phyloP scores from a whole-genome alignment of 92 coral and sea anemone genomes.

The Parazoanthus atlanticus region DNA sequence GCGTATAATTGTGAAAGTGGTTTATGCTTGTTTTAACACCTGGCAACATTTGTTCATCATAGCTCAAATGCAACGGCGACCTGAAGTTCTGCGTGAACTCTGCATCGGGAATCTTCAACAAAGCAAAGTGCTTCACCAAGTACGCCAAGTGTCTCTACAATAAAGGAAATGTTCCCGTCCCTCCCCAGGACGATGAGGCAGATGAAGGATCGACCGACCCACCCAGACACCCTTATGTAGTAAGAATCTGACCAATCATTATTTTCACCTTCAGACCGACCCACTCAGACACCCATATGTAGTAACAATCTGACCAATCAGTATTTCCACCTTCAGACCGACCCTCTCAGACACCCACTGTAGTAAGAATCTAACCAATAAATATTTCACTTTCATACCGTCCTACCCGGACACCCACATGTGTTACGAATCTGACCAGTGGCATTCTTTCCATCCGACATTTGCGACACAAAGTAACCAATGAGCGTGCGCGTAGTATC shows the following conservation, averaged over 20 bases:
- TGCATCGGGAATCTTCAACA: conserved; percentile 23
- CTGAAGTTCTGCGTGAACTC: conserved; percentile 31
- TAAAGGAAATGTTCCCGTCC: not conserved
- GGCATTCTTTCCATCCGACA: no score
- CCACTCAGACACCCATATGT: conserved; percentile 49
- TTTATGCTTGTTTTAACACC: no score
- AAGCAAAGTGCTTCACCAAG: conserved; percentile 1
- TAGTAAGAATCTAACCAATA: no score
- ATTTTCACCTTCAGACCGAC: not conserved
- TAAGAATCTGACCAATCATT: not conserved
- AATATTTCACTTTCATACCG: no score
- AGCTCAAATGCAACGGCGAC: conserved; percentile 62
- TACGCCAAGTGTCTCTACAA: conserved; percentile 14
- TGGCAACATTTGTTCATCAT: not conserved
- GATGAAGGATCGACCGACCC: conserved; percentile 12
- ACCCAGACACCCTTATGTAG: conserved; percentile 62
- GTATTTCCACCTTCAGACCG: no score
- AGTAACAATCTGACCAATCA: conserved; percentile 11
- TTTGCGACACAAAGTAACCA: no score
- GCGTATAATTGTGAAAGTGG: no score
- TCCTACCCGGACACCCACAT: no score
- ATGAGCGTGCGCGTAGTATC: no score
- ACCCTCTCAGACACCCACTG: no score
- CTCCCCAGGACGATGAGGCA: conserved; percentile 17
- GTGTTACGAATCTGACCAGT: no score